A percentile compares a stretch with the other conserved stretches of the same genome.
Evolutionary conservation across 2,888 invertebrate species (phyloP).

Genomic region (Leucania comma): DNA sequence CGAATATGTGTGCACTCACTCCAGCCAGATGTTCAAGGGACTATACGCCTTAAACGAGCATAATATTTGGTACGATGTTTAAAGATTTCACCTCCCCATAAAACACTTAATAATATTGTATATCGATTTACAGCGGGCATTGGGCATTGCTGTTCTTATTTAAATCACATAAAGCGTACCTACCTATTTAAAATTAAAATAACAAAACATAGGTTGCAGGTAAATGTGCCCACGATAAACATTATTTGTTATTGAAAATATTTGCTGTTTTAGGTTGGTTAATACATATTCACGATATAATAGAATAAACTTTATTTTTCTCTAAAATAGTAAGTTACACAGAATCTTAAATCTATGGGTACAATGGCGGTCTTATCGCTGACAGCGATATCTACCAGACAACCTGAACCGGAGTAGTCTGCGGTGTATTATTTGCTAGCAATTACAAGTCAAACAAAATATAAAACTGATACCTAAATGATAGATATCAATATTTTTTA

Average conservation of each 20-base stretch:
- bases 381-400: no score
- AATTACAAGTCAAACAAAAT: no score
- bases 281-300: background rate
- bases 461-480: no score
- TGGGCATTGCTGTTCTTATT: conserved; percentile 43
- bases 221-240: background rate
- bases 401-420: no score
- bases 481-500: no score
- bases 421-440: no score
- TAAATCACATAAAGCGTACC: conserved; percentile 35
- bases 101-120: conserved; percentile 81
- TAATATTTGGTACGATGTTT: conserved; percentile 72
- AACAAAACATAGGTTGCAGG: conserved; percentile 33
- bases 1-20: no score
- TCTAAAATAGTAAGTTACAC: no score
- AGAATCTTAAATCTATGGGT: no score
- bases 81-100: conserved; percentile 80
- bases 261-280: background rate
- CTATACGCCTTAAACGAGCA: conserved; percentile 63
- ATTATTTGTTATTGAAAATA: conserved; percentile 3
- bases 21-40: no score
- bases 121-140: conserved; percentile 64
- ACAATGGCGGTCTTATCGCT: no score
- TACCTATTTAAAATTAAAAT: conserved; percentile 33
- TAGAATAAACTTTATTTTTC: no score